phyloP scores from a whole-genome alignment of 2,888 invertebrate species.

The Harmothoe impar region DNA sequence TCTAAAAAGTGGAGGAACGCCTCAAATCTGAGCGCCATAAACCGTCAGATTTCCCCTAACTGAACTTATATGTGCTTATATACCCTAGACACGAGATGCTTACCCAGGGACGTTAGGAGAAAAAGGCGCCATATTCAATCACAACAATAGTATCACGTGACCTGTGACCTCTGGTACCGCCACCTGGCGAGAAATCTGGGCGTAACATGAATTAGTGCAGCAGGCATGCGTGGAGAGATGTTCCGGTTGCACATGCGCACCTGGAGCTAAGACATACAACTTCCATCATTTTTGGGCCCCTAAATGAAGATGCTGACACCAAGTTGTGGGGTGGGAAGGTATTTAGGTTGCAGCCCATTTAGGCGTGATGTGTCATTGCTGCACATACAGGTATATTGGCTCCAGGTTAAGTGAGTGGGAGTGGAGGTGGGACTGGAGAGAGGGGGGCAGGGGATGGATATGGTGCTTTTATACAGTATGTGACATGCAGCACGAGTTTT shows the following conservation, averaged over 20 bases:
- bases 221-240: neutral
- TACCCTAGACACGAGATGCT: slow-evolving; percentile 21
- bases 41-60: neutral
- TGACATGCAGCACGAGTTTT: too few species aligned
- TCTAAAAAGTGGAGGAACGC: neutral
- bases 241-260: neutral
- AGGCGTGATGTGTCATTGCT: neutral
- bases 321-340: neutral
- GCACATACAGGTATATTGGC: neutral
- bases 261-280: neutral
- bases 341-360: neutral
- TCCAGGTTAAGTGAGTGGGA: too few species aligned
- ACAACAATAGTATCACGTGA: neutral
- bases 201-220: neutral
- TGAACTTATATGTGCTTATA: slow-evolving; percentile 15
- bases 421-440: too few species aligned
- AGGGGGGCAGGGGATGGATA: too few species aligned
- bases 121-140: slow-evolving; percentile 26
- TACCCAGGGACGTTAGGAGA: neutral
- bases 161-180: neutral
- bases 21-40: slow-evolving; percentile 29
- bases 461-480: too few species aligned
- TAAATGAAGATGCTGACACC: neutral
- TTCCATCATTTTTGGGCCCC: neutral
- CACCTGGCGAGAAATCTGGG: slow-evolving; percentile 19